A percentile compares a stretch with the other conserved stretches of the same genome.
Evolutionary conservation across 2,888 invertebrate genomes (phyloP).

Genomic region (Coenonympha arcania): DNA sequence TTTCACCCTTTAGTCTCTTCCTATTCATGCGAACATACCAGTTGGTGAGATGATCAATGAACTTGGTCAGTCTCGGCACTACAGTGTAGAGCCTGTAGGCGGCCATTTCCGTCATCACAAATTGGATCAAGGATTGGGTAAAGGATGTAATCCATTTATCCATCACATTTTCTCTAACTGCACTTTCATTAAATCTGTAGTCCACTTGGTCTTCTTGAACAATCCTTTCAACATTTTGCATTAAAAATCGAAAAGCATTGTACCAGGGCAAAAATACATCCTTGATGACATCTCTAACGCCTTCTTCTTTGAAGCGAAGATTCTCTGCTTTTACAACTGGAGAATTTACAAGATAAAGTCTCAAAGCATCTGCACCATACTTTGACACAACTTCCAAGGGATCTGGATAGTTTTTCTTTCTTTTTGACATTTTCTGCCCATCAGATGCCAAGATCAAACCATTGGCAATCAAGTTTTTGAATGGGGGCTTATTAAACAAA

Average conservation of each 20-base stretch:
- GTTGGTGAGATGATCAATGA: slow-evolving; percentile 97
- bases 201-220: slow-evolving; percentile 77
- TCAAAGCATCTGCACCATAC: slow-evolving; percentile 97
- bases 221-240: slow-evolving; percentile 92
- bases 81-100: slow-evolving; percentile 96
- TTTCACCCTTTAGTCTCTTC: slow-evolving; percentile 93
- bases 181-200: slow-evolving; percentile 74
- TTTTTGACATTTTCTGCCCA: slow-evolving; percentile 99
- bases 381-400: slow-evolving; percentile 91
- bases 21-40: slow-evolving; percentile 99
- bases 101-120: slow-evolving; percentile 93
- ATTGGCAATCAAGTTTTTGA: slow-evolving; percentile 97
- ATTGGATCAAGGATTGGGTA: slow-evolving; percentile 92
- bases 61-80: slow-evolving; percentile 92
- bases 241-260: slow-evolving; percentile 92
- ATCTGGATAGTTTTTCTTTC: slow-evolving; percentile 99
- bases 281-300: slow-evolving; percentile 95
- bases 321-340: slow-evolving; percentile 98
- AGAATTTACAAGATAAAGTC: slow-evolving; percentile 97
- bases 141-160: slow-evolving; percentile 98
- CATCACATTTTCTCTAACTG: slow-evolving; percentile 84
- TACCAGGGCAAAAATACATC: slow-evolving; percentile 99
- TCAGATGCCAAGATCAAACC: slow-evolving; percentile 96
- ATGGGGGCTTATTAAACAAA: slow-evolving; percentile 95
- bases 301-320: slow-evolving; percentile 96